Conservation (phyloP, 2,888 invertebrate genomes). For the Acanthococcus lagerstroemiae region DNA sequence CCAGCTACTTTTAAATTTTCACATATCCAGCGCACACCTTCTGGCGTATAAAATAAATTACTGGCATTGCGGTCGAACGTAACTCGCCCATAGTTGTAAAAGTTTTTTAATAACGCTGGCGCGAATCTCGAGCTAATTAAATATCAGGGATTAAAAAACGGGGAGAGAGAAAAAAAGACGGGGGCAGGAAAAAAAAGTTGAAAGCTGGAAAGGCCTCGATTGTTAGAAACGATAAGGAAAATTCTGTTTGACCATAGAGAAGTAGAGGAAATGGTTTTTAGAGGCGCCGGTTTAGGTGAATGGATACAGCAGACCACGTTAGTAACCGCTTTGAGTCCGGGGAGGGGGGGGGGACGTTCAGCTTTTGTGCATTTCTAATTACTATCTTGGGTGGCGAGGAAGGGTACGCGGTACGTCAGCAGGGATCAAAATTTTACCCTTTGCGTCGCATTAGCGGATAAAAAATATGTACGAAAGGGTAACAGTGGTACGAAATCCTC, state of each 20-base stretch:
- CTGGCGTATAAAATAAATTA: slow-evolving; percentile 26
- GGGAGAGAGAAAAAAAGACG: not conserved
- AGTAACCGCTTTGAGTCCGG: slow-evolving; percentile 23
- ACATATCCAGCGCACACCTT: no score
- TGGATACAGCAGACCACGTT: slow-evolving; percentile 21
- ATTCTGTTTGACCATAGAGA: slow-evolving; percentile 11
- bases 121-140: slow-evolving; percentile 23
- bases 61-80: not conserved
- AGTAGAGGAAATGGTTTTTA: no score
- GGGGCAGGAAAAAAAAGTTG: slow-evolving; percentile 1
- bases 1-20: no score
- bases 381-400: not conserved
- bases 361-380: not conserved
- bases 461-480: slow-evolving; percentile 21
- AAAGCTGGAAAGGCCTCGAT: slow-evolving; percentile 14
- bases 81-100: not conserved
- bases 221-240: slow-evolving; percentile 8
- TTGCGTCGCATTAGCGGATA: slow-evolving; percentile 24
- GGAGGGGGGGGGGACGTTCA: not conserved
- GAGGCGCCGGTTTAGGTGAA: slow-evolving; percentile 23
- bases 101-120: slow-evolving; percentile 23
- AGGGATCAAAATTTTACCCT: slow-evolving; percentile 27
- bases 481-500: slow-evolving; percentile 25
- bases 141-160: slow-evolving; percentile 2
- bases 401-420: slow-evolving; percentile 24